These are phyloP conservation scores for Brachionus koreanus DNA, from an alignment of 1,140 invertebrate species.

Conservation along the genomic window DNA sequence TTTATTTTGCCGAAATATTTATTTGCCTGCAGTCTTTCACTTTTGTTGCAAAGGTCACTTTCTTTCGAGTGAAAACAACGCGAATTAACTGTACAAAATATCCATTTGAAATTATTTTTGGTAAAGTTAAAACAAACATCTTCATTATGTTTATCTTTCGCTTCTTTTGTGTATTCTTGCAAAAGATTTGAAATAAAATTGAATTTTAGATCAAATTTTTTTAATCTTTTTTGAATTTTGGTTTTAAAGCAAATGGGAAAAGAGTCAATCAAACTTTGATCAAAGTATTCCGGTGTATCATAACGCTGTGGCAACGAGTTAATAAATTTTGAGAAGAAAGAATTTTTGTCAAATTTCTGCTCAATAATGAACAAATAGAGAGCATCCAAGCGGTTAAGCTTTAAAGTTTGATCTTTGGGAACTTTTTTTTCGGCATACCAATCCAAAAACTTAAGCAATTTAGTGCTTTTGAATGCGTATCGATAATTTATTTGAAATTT, in stretches of 20 bases:
- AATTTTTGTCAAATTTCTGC: constrained; percentile 5
- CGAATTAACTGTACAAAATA: constrained; percentile 32
- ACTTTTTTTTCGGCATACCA: neutral
- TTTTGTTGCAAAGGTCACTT: constrained; percentile 15
- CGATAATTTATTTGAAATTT: constrained; percentile 24
- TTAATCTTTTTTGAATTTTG: neutral
- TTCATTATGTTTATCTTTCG: neutral
- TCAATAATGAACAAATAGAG: constrained; percentile 6
- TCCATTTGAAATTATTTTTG: constrained; percentile 20
- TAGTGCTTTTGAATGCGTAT: neutral
- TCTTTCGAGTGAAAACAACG: constrained; percentile 34
- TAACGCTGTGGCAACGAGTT: neutral
- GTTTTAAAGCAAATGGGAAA: neutral
- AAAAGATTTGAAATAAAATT: neutral
- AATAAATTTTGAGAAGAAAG: neutral
- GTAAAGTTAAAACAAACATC: neutral
- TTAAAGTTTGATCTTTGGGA: neutral
- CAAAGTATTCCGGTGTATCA: constrained; percentile 43
- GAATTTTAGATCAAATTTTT: neutral
- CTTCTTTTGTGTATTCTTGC: neutral
- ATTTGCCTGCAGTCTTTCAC: neutral
- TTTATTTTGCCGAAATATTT: constrained; percentile 22
- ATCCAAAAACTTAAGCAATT: neutral
- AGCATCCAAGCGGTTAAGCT: constrained; percentile 2
- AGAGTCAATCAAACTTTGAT: neutral